Base-by-base conservation (phyloP, 2,797 vertebrate species). In the Luscinia megarhynchos region DNA sequence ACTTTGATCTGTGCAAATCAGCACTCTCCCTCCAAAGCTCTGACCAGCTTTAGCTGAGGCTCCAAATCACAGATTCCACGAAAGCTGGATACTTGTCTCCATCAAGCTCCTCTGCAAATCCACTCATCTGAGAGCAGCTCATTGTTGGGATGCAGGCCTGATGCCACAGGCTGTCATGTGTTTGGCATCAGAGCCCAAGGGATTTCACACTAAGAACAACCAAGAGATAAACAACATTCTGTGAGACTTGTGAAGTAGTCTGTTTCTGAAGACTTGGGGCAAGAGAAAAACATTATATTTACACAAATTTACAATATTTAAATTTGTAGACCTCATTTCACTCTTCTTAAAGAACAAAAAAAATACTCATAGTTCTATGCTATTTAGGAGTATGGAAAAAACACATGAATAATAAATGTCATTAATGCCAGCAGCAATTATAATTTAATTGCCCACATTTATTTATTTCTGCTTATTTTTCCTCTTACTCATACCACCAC, bases 391-490 rank as follows among this genome's bases (percentile, higher is more conserved):
- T 57, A 17, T 27, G 24, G 17, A 51, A 91, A 66, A 29, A 86
- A 5, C 0, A 29, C 55, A 84, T 89, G 68, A 94, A 90, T 92
- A 95, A 79, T 84, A 84, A 76, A 93, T 79, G 27, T 54, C 63
- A 90, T 87, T 79, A 89, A 90, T 72, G 61, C 45, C 75, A 94
- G 32, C 30, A 77, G 75, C 59, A 80, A 64, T 89, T 85, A 64
- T 38, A 85, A 87, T 30, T 84, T 34, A 84, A 77, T 87, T 93
- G 81, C 59, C 59, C 67, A 69, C 29, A 69, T 62, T 78, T 51
- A 74, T 82, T 76, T 51, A 41, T 73, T 89, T 73, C 77, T 91
- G 32, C 9, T 46, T 67, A 32, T 84, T 95, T 95, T 91, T 68
- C 38, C 22, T 87, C 57, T 89, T 75, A 41, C 45, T 27, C 21